These are phyloP conservation scores for Mesoligia furuncula DNA, from an alignment of 2,888 invertebrate genomes.

Conservation along the genomic window DNA sequence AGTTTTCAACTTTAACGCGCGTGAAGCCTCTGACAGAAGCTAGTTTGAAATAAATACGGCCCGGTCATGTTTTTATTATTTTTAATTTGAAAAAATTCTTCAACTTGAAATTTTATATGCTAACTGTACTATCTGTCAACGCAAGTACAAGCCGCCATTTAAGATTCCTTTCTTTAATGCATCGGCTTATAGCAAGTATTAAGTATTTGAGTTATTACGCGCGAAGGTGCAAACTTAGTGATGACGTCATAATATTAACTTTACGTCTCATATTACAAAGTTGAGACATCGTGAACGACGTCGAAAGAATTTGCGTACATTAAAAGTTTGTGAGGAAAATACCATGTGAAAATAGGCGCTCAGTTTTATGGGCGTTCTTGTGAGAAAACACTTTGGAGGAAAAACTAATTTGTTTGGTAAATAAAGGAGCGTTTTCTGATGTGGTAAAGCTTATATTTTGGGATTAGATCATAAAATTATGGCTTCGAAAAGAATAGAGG, in stretches of 20 bases:
- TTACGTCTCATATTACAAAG: conserved; percentile 43
- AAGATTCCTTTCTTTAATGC: no score
- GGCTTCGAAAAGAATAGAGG: not conserved
- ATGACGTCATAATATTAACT: conserved; percentile 53
- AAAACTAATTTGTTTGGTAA: not conserved
- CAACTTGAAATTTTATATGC: no score
- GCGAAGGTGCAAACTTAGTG: conserved; percentile 56
- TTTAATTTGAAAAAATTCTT: no score
- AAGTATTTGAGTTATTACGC: conserved; percentile 52
- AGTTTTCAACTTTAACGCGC: no score
- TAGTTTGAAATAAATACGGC: no score
- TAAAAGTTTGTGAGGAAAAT: conserved; percentile 56
- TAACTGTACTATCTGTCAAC: no score
- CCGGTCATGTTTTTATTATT: no score
- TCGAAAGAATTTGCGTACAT: conserved; percentile 57
- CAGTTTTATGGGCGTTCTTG: conserved; percentile 19
- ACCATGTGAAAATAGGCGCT: conserved; percentile 18
- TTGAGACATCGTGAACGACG: conserved; percentile 27
- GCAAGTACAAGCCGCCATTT: no score
- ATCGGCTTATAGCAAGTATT: conserved; percentile 63
- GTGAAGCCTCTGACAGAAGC: no score
- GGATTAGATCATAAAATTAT: not conserved
- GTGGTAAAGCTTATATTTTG: not conserved
- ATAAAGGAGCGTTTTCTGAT: not conserved
- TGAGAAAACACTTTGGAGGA: not conserved